Evolutionary conservation across 2,113 vertebrate species (phyloP).

Genomic region (Alectura lathami): DNA sequence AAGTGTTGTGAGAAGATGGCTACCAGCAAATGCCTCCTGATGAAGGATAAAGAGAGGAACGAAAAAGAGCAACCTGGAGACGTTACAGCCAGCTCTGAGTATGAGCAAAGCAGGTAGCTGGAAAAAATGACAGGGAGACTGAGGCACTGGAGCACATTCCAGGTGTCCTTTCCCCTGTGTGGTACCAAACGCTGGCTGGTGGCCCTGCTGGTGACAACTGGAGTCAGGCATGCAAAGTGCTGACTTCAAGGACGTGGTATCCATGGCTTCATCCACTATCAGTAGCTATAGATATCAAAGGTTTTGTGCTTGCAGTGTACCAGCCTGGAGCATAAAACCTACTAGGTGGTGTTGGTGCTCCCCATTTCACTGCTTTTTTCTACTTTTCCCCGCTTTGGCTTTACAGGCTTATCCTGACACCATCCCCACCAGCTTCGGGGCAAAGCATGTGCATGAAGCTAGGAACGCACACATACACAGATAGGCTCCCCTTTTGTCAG

Average conservation of each 20-base stretch:
- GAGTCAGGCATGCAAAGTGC: neutral
- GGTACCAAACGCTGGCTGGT: neutral
- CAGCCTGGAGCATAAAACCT: neutral
- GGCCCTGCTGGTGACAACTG: neutral
- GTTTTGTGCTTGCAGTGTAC: neutral
- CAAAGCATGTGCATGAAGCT: neutral
- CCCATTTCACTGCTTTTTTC: neutral
- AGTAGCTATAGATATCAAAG: neutral
- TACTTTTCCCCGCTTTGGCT: neutral
- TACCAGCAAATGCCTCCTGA: neutral
- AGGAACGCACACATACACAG: neutral
- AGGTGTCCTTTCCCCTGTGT: neutral
- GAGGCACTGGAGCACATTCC: neutral
- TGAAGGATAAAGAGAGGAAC: neutral
- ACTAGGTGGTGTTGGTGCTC: neutral
- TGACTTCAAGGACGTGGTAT: accelerated
- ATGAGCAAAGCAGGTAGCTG: neutral
- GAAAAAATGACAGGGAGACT: neutral
- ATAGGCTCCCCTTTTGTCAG: slow-evolving; percentile 12
- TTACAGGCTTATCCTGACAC: neutral
- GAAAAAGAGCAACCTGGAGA: neutral
- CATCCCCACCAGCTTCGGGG: neutral
- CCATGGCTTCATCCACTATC: neutral
- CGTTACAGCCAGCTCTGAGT: neutral
- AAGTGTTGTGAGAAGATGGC: neutral